phyloP scores from a whole-genome alignment of 2,113 vertebrate species.

The Hypanus sabinus region DNA sequence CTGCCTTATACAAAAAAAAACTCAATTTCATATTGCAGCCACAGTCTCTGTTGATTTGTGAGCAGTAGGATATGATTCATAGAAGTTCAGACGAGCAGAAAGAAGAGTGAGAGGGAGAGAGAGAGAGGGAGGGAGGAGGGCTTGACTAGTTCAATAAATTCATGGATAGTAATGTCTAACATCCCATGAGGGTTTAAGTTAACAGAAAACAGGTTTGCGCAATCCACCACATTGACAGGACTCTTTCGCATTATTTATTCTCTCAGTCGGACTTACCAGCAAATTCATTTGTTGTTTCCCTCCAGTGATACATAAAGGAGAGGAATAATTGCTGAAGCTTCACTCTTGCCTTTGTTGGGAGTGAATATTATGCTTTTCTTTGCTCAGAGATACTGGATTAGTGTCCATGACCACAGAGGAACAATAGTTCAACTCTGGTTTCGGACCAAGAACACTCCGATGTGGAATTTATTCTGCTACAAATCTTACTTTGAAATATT shows the following conservation, averaged over 20 bases:
- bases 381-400: background rate
- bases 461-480: background rate
- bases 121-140: conserved; percentile 52
- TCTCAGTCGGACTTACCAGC: conserved; percentile 73
- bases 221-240: conserved; percentile 78
- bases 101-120: conserved; percentile 30
- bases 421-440: background rate
- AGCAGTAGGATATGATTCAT: conserved; percentile 69
- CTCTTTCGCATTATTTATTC: conserved; percentile 68
- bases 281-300: conserved; percentile 68
- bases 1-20: conserved; percentile 69
- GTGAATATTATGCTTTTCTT: background rate
- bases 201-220: conserved; percentile 94
- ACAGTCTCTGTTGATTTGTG: conserved; percentile 70
- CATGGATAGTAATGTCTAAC: conserved; percentile 87
- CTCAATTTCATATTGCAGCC: conserved; percentile 71
- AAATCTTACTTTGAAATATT: background rate
- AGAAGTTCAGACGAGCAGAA: conserved; percentile 62
- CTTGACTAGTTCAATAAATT: conserved; percentile 84
- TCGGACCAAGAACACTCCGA: background rate
- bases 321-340: conserved; percentile 66
- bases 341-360: background rate
- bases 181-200: conserved; percentile 73
- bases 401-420: background rate
- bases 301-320: conserved; percentile 67